Percentiles rank a stretch among this genome's conserved stretches.
Conservation (phyloP, 2,113 vertebrate species). For the Tympanuchus pallidicinctus region DNA sequence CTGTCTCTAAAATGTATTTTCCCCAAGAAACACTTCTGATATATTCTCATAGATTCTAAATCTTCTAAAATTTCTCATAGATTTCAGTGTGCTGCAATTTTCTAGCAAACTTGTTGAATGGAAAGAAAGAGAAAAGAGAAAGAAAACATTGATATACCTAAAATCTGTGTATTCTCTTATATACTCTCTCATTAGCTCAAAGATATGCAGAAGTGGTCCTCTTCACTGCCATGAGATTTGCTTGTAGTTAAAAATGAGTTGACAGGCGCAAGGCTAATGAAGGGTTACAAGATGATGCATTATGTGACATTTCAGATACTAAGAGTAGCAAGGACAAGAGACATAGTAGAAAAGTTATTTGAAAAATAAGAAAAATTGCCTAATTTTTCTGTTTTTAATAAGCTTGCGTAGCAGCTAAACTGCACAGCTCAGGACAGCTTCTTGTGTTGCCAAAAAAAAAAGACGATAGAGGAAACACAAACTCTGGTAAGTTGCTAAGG, state of each 20-base stretch:
- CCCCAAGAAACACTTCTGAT: neutral
- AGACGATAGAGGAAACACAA: neutral
- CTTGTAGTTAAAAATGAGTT: neutral
- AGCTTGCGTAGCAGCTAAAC: neutral
- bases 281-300: neutral
- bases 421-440: neutral
- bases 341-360: neutral
- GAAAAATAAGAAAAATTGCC: neutral
- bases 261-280: neutral
- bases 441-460: neutral
- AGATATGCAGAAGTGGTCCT: neutral
- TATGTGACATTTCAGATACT: neutral
- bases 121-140: neutral
- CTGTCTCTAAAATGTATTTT: neutral
- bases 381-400: neutral
- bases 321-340: neutral
- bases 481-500: neutral
- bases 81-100: neutral
- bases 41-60: too few relatives aligned
- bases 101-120: neutral
- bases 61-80: neutral
- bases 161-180: neutral
- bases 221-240: neutral
- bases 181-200: neutral
- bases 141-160: neutral